Percentiles rank a stretch among this genome's conserved stretches.
Conservation (phyloP, 2,888 invertebrate species). For the Escarpia spicata region DNA sequence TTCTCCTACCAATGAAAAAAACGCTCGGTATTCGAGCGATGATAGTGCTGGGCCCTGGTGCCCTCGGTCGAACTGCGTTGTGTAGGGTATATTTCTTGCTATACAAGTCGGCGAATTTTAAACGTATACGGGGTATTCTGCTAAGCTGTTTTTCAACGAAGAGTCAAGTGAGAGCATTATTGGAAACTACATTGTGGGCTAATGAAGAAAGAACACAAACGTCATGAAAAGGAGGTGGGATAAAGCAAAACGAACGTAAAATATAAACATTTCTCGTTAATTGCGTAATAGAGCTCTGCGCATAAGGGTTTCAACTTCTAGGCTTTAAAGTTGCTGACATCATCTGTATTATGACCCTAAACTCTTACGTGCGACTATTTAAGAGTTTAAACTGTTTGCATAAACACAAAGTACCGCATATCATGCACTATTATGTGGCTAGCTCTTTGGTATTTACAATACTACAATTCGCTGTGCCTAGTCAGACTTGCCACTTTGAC, state of each 20-base stretch:
- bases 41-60: not conserved
- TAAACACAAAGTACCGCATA: too few relatives aligned
- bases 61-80: not conserved
- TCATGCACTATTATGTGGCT: too few relatives aligned
- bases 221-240: not conserved
- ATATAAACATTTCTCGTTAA: not conserved
- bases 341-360: not conserved
- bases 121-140: not conserved
- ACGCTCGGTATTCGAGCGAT: constrained; percentile 1
- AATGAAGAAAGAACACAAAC: not conserved
- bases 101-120: not conserved
- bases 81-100: not conserved
- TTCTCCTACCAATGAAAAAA: not conserved
- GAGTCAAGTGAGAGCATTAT: not conserved
- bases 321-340: not conserved
- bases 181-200: not conserved
- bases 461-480: too few relatives aligned
- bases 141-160: not conserved
- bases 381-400: not conserved
- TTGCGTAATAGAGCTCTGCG: not conserved
- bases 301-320: not conserved
- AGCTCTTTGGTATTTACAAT: too few relatives aligned
- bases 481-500: too few relatives aligned
- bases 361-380: not conserved
- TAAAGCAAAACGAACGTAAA: not conserved